These are phyloP conservation scores for Acanthacorydalis orientalis DNA, from an alignment of 2,888 invertebrate genomes.

Conservation along the genomic window DNA sequence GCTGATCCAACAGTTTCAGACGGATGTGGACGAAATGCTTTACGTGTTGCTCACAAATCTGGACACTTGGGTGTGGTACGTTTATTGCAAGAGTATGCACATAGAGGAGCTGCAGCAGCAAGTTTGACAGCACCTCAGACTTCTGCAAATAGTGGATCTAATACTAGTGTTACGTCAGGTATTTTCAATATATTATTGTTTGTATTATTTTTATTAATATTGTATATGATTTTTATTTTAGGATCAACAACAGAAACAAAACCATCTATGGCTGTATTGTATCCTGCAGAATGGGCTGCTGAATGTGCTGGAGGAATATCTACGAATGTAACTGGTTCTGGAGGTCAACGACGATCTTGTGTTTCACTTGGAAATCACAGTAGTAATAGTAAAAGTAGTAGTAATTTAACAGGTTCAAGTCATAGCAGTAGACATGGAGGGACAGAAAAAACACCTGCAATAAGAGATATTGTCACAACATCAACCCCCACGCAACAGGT, in stretches of 20 bases:
- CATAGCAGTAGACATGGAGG: constrained; percentile 27
- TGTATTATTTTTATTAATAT: background rate
- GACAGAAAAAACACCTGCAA: background rate
- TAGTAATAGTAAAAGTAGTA: constrained; percentile 63
- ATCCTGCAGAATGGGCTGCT: constrained; percentile 24
- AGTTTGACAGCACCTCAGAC: constrained; percentile 15
- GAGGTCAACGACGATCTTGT: constrained; percentile 32
- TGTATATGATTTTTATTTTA: constrained; percentile 12
- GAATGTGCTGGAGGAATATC: constrained; percentile 22
- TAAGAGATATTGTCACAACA: background rate
- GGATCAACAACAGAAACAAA: constrained; percentile 45
- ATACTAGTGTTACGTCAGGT: constrained; percentile 21
- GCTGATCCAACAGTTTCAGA: constrained; percentile 76
- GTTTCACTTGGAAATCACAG: constrained; percentile 49
- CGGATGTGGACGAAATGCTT: constrained; percentile 71
- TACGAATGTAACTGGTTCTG: constrained; percentile 25
- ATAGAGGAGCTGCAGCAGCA: constrained; percentile 12
- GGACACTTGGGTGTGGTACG: constrained; percentile 76
- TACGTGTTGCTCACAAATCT: constrained; percentile 79
- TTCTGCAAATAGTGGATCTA: constrained; percentile 14
- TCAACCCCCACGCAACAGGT: constrained; percentile 4
- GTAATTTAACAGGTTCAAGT: constrained; percentile 50
- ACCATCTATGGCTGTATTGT: constrained; percentile 40
- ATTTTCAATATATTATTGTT: constrained; percentile 5
- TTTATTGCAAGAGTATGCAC: constrained; percentile 51